Evolutionary conservation across 2,888 invertebrate species (phyloP).

Genomic region (Apamea crenata): DNA sequence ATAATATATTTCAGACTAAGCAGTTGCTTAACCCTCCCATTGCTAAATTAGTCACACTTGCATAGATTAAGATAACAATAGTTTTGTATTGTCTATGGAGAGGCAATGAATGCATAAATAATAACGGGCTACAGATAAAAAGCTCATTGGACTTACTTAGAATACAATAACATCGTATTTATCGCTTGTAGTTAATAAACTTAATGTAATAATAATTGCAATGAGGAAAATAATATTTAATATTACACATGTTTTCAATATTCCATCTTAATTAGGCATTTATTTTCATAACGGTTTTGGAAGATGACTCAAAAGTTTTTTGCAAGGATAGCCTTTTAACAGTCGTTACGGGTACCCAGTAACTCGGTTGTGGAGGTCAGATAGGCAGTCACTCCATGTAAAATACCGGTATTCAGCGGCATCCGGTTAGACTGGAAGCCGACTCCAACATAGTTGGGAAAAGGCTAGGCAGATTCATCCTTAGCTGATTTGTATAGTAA

Average conservation of each 20-base stretch:
- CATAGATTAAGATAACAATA: slow-evolving; percentile 53
- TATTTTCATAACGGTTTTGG: not conserved
- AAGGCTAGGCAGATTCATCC: too few relatives aligned
- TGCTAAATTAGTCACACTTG: slow-evolving; percentile 35
- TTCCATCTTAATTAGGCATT: not conserved
- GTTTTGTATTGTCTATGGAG: slow-evolving; percentile 30
- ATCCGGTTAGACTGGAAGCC: too few relatives aligned
- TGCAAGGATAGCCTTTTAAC: not conserved
- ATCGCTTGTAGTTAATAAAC: slow-evolving; percentile 17
- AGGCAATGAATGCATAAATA: slow-evolving; percentile 49
- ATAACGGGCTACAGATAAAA: slow-evolving; percentile 39
- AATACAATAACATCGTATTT: slow-evolving; percentile 22
- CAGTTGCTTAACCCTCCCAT: slow-evolving; percentile 11
- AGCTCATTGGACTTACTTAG: slow-evolving; percentile 22
- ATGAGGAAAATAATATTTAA: slow-evolving; percentile 35
- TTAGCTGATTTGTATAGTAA: too few relatives aligned
- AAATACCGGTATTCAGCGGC: too few relatives aligned
- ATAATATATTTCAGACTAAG: not conserved
- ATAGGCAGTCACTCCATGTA: too few relatives aligned
- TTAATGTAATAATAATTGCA: slow-evolving; percentile 32
- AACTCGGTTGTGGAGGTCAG: too few relatives aligned
- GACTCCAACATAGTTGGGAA: too few relatives aligned
- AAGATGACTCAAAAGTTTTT: not conserved
- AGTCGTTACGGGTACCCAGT: too few relatives aligned
- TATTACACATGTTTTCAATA: slow-evolving; percentile 3